A percentile compares a stretch with the other conserved stretches of the same genome.
Evolutionary conservation across 2,797 vertebrate genomes (phyloP).

Genomic region (Jordanella pulchra): DNA sequence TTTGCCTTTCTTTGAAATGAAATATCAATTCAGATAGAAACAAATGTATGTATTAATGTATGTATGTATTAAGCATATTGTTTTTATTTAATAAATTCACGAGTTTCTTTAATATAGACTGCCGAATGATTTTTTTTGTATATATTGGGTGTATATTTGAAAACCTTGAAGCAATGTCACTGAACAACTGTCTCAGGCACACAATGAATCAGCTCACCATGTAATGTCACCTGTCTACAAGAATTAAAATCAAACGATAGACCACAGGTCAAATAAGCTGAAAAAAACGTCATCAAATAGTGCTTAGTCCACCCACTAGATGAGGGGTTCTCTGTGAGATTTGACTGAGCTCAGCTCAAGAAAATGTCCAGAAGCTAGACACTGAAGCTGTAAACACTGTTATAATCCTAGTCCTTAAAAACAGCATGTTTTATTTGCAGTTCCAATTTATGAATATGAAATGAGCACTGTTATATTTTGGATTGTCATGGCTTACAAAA

Average conservation of each 20-base stretch:
- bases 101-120: not conserved
- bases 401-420: too few species aligned
- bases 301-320: not conserved
- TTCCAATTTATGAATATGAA: too few species aligned
- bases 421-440: too few species aligned
- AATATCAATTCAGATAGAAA: not conserved
- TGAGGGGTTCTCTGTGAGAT: not conserved
- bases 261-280: not conserved
- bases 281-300: not conserved
- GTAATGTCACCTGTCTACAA: constrained; percentile 35
- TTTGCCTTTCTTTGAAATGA: not conserved
- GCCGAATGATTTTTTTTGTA: not conserved
- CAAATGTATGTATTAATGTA: not conserved
- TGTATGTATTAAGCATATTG: not conserved
- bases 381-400: too few species aligned
- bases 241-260: constrained; percentile 37
- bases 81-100: not conserved
- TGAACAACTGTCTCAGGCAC: constrained; percentile 6
- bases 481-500: too few species aligned
- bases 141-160: constrained; percentile 4
- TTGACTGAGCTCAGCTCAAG: not conserved
- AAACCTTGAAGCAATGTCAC: not conserved
- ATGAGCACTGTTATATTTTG: too few species aligned
- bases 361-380: not conserved
- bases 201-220: constrained; percentile 20